Conservation (phyloP, 2,888 invertebrate genomes). For the Gymnocheta viridis region DNA sequence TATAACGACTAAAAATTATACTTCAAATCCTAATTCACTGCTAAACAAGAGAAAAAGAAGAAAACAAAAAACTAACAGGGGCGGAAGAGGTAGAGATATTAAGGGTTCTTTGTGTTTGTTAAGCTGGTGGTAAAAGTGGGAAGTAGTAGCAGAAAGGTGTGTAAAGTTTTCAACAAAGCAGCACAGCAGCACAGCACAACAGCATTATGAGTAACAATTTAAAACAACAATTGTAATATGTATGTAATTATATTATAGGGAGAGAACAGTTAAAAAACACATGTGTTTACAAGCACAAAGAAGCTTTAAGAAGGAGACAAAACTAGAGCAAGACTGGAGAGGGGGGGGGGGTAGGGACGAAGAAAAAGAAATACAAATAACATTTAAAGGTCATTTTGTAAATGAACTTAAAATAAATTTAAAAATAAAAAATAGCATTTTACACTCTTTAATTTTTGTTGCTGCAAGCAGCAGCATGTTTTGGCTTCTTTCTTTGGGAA, state of each 20-base stretch:
- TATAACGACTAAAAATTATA: slow-evolving; percentile 51
- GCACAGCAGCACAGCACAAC: neutral
- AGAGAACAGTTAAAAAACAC: neutral
- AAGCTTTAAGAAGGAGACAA: no score
- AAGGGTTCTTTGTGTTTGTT: slow-evolving; percentile 22
- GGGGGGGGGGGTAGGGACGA: neutral
- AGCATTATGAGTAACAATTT: slow-evolving; percentile 20
- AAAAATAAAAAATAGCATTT: slow-evolving; percentile 47
- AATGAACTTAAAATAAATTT: slow-evolving; percentile 58
- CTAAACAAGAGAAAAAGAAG: neutral
- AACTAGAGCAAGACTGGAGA: neutral
- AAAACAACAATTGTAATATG: slow-evolving; percentile 23
- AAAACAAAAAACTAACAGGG: neutral
- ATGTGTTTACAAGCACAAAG: neutral
- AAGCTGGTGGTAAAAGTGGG: slow-evolving; percentile 31
- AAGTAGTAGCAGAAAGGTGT: slow-evolving; percentile 25
- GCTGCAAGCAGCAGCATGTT: neutral
- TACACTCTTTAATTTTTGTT: slow-evolving; percentile 14
- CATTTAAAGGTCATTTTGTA: slow-evolving; percentile 57
- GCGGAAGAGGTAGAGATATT: slow-evolving; percentile 44
- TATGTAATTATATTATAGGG: neutral
- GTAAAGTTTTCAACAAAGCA: neutral
- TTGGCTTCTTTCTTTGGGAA: neutral
- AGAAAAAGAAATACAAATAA: neutral
- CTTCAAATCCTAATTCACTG: slow-evolving; percentile 29